Evolutionary conservation across 1,140 invertebrate genomes (phyloP).

Genomic region (Antheraea pernyi): DNA sequence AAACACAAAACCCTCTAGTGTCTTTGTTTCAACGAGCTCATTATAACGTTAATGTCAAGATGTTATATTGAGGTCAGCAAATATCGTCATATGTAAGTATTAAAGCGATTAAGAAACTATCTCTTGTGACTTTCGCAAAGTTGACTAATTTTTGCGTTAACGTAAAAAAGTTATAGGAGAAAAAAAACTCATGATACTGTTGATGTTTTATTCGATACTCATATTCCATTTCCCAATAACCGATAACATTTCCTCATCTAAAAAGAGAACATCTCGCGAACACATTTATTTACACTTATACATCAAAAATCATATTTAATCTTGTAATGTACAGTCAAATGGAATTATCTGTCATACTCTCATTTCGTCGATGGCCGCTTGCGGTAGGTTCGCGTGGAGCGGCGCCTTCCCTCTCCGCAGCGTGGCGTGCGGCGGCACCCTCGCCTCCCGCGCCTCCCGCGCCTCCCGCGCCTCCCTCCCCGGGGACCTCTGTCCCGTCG

Average conservation of each 20-base stretch:
- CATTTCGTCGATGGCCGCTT: constrained; percentile 90
- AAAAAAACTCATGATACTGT: constrained; percentile 24
- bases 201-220: constrained; percentile 55
- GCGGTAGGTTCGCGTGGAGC: constrained; percentile 79
- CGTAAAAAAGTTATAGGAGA: constrained; percentile 11
- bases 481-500: constrained; percentile 51
- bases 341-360: constrained; percentile 86
- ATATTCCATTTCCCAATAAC: constrained; percentile 41
- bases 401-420: constrained; percentile 62
- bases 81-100: no score
- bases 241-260: constrained; percentile 15
- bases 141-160: neutral
- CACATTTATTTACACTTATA: constrained; percentile 11
- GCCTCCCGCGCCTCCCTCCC: constrained; percentile 41
- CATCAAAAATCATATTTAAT: constrained; percentile 37
- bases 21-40: no score
- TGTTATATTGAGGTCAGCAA: no score
- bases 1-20: no score
- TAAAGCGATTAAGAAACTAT: neutral
- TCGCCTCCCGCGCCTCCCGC: no score
- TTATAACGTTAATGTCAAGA: no score
- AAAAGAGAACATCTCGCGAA: constrained; percentile 11
- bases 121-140: no score
- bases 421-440: constrained; percentile 62
- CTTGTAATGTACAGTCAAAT: constrained; percentile 37